A percentile compares a stretch with the other conserved stretches of the same genome.
Conservation (phyloP, 1,140 invertebrate genomes). For the Zaprionus capensis region DNA sequence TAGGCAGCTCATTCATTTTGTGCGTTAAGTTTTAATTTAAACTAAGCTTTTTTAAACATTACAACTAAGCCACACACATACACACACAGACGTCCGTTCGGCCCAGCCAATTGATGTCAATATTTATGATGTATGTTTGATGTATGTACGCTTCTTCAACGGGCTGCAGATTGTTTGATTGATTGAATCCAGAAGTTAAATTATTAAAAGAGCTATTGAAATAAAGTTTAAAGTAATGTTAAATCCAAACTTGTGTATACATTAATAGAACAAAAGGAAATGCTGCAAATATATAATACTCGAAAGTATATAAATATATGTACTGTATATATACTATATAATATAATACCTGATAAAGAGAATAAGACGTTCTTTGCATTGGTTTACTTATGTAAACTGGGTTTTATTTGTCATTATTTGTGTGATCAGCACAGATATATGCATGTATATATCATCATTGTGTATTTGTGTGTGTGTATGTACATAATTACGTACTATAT, state of each 20-base stretch:
- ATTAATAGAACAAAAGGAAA: not conserved
- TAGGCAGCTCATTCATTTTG: constrained; percentile 20
- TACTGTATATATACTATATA: no score
- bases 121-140: constrained; percentile 29
- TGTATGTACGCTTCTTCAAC: constrained; percentile 1
- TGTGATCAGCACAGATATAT: constrained; percentile 3
- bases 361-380: constrained; percentile 15
- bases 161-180: constrained; percentile 4
- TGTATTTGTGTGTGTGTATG: constrained; percentile 3
- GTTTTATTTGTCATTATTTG: constrained; percentile 38
- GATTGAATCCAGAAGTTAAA: constrained; percentile 21
- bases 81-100: constrained; percentile 15
- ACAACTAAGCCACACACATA: constrained; percentile 27
- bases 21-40: constrained; percentile 70
- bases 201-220: constrained; percentile 34
- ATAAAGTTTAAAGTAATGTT: constrained; percentile 18
- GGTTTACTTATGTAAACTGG: constrained; percentile 38
- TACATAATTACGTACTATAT: constrained; percentile 30
- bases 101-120: constrained; percentile 24
- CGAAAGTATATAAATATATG: no score
- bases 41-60: constrained; percentile 66
- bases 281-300: no score
- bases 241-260: not conserved
- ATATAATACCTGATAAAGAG: not conserved
- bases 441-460: not conserved